These are phyloP conservation scores for Halyomorpha halys DNA, from an alignment of 1,140 invertebrate genomes.

Conservation along the genomic window DNA sequence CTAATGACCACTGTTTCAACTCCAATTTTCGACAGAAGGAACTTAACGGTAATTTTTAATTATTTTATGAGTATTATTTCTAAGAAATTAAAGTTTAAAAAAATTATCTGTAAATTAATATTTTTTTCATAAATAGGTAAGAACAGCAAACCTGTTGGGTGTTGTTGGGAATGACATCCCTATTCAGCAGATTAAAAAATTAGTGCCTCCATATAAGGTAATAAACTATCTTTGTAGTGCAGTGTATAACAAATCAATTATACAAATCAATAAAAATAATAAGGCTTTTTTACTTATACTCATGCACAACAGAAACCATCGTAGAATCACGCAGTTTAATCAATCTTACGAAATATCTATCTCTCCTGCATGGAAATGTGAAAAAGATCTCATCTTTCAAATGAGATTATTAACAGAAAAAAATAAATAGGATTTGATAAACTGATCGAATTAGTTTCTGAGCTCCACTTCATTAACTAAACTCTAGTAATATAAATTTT, in stretches of 20 bases:
- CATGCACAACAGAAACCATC: no score
- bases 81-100: conserved; percentile 5
- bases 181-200: conserved; percentile 81
- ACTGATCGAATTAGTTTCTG: no score
- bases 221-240: no score
- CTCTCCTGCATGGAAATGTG: no score
- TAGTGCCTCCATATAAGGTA: conserved; percentile 85
- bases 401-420: no score
- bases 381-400: no score
- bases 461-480: no score
- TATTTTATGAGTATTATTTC: neutral
- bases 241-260: no score
- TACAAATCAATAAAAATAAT: neutral
- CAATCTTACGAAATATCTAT: no score
- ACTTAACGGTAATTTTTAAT: conserved; percentile 62
- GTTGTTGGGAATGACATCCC: conserved; percentile 91
- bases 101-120: neutral
- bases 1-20: conserved; percentile 83
- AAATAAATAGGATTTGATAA: no score
- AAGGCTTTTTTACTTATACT: neutral
- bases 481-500: no score
- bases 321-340: no score
- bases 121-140: conserved; percentile 44
- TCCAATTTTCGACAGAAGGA: conserved; percentile 84
- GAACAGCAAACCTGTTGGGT: conserved; percentile 77